Evolutionary conservation across 1,140 invertebrate genomes (phyloP), one percentile per base, ranked within the genome.

Genomic region (Achatina immaculata): DNA sequence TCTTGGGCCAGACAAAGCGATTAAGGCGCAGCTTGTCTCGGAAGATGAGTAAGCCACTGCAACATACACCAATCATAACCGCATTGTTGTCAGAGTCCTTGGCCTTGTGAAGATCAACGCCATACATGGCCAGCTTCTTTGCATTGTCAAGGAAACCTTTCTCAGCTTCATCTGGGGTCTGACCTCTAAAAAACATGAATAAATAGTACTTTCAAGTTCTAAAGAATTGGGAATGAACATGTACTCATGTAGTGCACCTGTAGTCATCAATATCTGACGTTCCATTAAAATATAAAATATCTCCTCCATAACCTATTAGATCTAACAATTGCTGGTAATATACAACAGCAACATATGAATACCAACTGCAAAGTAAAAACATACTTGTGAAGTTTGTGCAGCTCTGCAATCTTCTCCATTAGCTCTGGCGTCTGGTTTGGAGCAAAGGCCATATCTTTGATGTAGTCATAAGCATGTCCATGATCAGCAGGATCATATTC

Each of bases 1-100:
- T 99, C 93, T 99, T 99, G 7, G 98, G 98, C 99, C 99, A 99
- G 34, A 97, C 96, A 92, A 99, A 99, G 78, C 98, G 94, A 93
- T 99, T 99, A 82, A 99, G 98, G 84, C 98, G 94, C 69, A 99
- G 92, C 90, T 97, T 95, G 89, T 99, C 98, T 87, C 96, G 94
- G 91, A 99, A 99, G 73, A 99, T 96, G 73, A 98, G 93, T 71
- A 99, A 92, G 0, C 99, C 99, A 62, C 96, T 97, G 21, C 98
- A 95, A 93, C 97, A 99, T 1, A 99, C 97, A 28, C 98, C 99
- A 72, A 99, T 93, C 93, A 96, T 96, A 85, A 99, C 98, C 88
- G 99, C 96, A 1, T 98, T 95, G 75, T 95, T 95, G 91, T 99
- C 96, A 0, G 96, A 97, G 92, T 99, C 98, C 91, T 97, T 98